phyloP scores from a whole-genome alignment of 2,113 vertebrate genomes.

The Myrmecobius fasciatus region DNA sequence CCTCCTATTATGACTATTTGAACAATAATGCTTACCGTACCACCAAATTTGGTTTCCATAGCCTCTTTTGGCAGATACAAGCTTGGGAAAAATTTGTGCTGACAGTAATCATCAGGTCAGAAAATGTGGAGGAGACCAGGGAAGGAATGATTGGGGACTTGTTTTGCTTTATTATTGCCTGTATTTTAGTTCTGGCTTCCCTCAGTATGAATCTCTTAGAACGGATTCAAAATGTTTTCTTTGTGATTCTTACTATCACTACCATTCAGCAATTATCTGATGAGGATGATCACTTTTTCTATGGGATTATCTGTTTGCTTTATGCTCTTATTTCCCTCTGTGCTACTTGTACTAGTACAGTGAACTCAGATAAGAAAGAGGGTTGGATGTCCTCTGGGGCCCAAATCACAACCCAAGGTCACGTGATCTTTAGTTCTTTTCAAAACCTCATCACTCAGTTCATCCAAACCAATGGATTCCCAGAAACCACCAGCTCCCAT shows the following conservation, averaged over 20 bases:
- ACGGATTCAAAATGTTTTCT: constrained; percentile 87
- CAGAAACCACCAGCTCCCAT: constrained; percentile 57
- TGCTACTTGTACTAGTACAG: constrained; percentile 87
- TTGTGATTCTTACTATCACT: constrained; percentile 86
- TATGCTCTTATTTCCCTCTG: constrained; percentile 86
- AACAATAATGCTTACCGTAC: constrained; percentile 89
- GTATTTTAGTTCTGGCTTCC: constrained; percentile 85
- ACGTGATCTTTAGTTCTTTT: constrained; percentile 66
- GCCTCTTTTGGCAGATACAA: constrained; percentile 90
- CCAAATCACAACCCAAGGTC: constrained; percentile 83
- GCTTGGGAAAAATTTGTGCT: constrained; percentile 91
- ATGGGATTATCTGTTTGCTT: constrained; percentile 87
- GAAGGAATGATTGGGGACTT: constrained; percentile 88
- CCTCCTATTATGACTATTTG: constrained; percentile 90
- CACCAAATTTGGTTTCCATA: constrained; percentile 90
- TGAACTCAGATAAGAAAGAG: constrained; percentile 94
- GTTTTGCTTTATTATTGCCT: constrained; percentile 88
- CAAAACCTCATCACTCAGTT: constrained; percentile 43
- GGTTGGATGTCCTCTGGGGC: constrained; percentile 87
- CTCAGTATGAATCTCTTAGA: constrained; percentile 89
- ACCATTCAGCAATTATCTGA: constrained; percentile 88
- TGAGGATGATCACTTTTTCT: constrained; percentile 83
- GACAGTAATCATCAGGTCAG: constrained; percentile 68
- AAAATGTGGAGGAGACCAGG: constrained; percentile 70
- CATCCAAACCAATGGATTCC: background rate